phyloP scores from a whole-genome alignment of 2,797 vertebrate genomes.

The Apodemus agrarius region DNA sequence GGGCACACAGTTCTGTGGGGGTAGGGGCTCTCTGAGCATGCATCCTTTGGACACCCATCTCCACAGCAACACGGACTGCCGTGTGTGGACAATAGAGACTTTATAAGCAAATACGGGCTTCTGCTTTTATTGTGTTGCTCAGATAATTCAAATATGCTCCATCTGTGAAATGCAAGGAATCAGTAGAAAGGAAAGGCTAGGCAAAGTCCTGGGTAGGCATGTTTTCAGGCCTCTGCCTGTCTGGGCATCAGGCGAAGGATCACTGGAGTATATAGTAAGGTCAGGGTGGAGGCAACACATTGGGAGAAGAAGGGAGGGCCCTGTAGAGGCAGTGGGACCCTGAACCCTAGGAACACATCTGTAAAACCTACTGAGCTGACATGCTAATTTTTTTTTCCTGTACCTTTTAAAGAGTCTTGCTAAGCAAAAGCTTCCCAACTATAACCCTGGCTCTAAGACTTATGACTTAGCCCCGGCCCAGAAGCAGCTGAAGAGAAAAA shows the following conservation, averaged over 20 bases:
- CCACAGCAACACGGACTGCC: not conserved
- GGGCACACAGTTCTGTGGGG: accelerated
- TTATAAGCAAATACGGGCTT: slow-evolving; percentile 19
- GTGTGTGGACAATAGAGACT: not conserved
- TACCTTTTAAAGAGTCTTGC: not conserved
- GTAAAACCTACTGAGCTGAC: not conserved
- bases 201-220: slow-evolving; percentile 32
- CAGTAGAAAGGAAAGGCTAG: not conserved
- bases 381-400: not conserved
- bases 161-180: slow-evolving; percentile 42
- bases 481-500: slow-evolving; percentile 32
- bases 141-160: slow-evolving; percentile 55
- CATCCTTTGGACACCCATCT: not conserved
- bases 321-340: not conserved
- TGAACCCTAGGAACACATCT: not conserved
- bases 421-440: slow-evolving; percentile 22
- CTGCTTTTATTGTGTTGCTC: slow-evolving; percentile 9
- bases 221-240: not conserved
- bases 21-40: not conserved
- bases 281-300: not conserved
- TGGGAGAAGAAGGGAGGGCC: not conserved
- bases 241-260: not conserved
- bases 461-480: not conserved
- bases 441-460: not conserved
- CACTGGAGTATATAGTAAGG: not conserved